phyloP scores from a whole-genome alignment of 1,140 invertebrate genomes.

The Coenobita brevimanus region DNA sequence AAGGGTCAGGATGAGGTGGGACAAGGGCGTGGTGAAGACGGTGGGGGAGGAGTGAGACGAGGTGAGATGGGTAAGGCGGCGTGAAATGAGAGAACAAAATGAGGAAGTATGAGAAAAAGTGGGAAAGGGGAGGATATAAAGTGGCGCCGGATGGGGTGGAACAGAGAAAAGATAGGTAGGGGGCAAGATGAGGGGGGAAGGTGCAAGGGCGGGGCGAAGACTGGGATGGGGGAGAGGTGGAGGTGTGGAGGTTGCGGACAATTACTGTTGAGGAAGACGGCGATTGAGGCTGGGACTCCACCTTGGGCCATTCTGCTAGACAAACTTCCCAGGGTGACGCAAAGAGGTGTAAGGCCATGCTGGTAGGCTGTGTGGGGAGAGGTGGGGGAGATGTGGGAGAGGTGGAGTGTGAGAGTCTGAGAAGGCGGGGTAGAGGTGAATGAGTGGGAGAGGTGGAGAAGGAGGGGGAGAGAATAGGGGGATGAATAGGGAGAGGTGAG shows the following conservation, averaged over 20 bases:
- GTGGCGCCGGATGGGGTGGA: background rate
- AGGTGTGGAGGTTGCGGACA: background rate
- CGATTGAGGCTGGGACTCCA: constrained; percentile 43
- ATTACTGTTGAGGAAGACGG: constrained; percentile 27
- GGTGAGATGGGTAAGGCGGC: background rate
- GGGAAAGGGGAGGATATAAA: background rate
- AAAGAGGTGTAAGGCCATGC: too few relatives aligned
- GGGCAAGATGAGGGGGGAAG: background rate
- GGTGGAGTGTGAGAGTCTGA: background rate
- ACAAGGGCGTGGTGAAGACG: background rate
- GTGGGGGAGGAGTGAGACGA: background rate
- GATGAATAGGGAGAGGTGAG: background rate
- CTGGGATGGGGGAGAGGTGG: background rate
- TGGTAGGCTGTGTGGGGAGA: background rate
- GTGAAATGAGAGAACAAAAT: background rate
- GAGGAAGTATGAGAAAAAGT: background rate
- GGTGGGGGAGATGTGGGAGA: background rate
- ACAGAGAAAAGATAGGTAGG: background rate
- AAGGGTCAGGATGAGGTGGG: background rate
- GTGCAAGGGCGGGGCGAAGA: background rate
- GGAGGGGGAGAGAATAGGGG: background rate
- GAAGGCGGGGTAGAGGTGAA: background rate
- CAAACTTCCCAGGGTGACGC: constrained; percentile 5
- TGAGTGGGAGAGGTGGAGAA: too few relatives aligned
- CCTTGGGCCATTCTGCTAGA: constrained; percentile 12